phyloP scores from a whole-genome alignment of 2,888 invertebrate species.

The Buathra laborator region DNA sequence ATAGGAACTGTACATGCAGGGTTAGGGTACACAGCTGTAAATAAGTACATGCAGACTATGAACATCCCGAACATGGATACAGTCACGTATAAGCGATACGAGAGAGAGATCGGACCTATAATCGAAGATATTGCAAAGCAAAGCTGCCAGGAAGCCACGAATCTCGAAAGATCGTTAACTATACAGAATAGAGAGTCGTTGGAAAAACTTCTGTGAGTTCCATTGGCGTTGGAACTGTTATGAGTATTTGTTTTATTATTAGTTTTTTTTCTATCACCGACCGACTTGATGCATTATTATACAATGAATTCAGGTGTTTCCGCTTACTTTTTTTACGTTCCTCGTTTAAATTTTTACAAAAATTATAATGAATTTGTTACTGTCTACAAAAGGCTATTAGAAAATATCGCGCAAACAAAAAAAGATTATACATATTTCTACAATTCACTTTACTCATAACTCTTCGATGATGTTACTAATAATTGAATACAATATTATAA shows the following conservation, averaged over 20 bases:
- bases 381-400: neutral
- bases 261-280: constrained; percentile 1
- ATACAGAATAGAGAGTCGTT: constrained; percentile 53
- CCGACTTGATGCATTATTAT: neutral
- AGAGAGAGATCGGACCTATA: constrained; percentile 60
- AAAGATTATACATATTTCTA: neutral
- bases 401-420: neutral
- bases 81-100: constrained; percentile 53
- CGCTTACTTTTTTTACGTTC: neutral
- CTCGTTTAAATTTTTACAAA: neutral
- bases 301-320: neutral
- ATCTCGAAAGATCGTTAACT: constrained; percentile 52
- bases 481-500: constrained; percentile 39
- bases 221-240: constrained; percentile 7
- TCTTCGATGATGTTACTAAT: constrained; percentile 4
- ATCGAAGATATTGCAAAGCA: constrained; percentile 58
- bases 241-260: constrained; percentile 21
- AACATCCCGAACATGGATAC: constrained; percentile 56
- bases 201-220: constrained; percentile 35
- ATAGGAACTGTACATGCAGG: constrained; percentile 57
- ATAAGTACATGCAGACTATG: constrained; percentile 42
- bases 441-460: constrained; percentile 21
- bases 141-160: constrained; percentile 57
- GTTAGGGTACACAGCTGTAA: constrained; percentile 49
- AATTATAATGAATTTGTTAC: constrained; percentile 10